Base-by-base conservation (phyloP, 2,113 vertebrate species). In the Paradisaea rubra region DNA sequence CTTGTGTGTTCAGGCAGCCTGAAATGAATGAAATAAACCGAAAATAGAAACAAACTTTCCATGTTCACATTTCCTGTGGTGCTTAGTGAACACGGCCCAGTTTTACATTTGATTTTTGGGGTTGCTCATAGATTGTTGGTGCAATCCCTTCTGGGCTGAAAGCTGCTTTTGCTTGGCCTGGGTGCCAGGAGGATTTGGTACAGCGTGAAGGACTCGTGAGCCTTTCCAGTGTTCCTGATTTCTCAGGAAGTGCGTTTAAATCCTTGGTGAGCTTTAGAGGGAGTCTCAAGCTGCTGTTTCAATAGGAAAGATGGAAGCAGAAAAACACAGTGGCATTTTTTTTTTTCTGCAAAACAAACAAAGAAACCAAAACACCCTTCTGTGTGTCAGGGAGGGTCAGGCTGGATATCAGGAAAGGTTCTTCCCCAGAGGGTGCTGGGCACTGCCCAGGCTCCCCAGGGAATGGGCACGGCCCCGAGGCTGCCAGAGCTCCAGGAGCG, bases 341-440 rank as follows among this genome's bases (percentile, higher is more conserved):
- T 21, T 68, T 47, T 68, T 25, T 21, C 47, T 69, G 14, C 49
- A 42, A 41, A 74, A 13, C 31, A 37, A 37, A 23, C 7, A 39
- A 66, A 66, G n/a, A 52, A 59, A 4, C 73, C 53, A 66, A 45
- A 59, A 20, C 56, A 37, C 18, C 13, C 4, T 63, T 76, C 49
- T 63, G 2, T 37, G 22, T 77, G 35, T 2, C 41, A 41, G 25
- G 6, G 1, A 60, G 25, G 41, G 0, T 39, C 1, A 56, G 70
- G 25, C 0, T 69, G 71, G 35, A 19, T 2, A 0, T 69, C 2
- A 10, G 54, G 9, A 6, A 39, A 74, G 44, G 52, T 4, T 53
- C 53, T 74, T 68, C 7, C 15, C 53, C 60, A 39, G 39, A 74
- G 69, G 30, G 13, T 74, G 60, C n/a, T 64, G 77, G 77, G 60